Evolutionary conservation across 2,888 invertebrate species (phyloP).

Genomic region (Meliscaeva auricollis): DNA sequence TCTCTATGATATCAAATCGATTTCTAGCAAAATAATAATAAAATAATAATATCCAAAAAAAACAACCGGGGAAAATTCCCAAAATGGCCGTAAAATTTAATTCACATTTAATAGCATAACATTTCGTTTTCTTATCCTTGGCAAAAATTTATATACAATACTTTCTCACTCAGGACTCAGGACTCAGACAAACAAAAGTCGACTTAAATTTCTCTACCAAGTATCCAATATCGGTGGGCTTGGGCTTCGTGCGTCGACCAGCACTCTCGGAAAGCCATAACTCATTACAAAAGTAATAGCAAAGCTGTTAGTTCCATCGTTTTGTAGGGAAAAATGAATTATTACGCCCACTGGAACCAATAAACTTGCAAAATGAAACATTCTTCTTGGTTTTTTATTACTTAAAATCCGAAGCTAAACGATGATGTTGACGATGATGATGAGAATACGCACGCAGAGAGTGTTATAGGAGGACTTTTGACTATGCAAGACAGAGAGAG

Average conservation of each 20-base stretch:
- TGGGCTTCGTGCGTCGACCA: not conserved
- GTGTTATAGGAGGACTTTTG: not conserved
- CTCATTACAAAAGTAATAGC: slow-evolving; percentile 74
- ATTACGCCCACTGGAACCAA: slow-evolving; percentile 74
- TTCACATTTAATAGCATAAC: slow-evolving; percentile 63
- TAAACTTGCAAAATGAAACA: slow-evolving; percentile 72
- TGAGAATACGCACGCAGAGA: not conserved
- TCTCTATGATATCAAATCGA: slow-evolving; percentile 41
- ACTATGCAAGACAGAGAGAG: no score
- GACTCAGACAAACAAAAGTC: not conserved
- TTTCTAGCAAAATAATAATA: not conserved
- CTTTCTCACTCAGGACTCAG: no score
- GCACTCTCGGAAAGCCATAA: slow-evolving; percentile 57
- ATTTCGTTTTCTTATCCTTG: slow-evolving; percentile 32
- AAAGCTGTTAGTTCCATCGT: slow-evolving; percentile 75
- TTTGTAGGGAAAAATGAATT: slow-evolving; percentile 71
- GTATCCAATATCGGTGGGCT: slow-evolving; percentile 12
- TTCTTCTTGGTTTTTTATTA: slow-evolving; percentile 60
- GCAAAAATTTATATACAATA: not conserved
- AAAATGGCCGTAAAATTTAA: slow-evolving; percentile 74
- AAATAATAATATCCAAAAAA: no score
- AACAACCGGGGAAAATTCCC: slow-evolving; percentile 54
- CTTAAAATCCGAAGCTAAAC: slow-evolving; percentile 55
- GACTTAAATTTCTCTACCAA: not conserved
- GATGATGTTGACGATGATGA: not conserved